These are phyloP conservation scores for Leptura quadrifasciata DNA, from an alignment of 2,888 invertebrate species.

Conservation along the genomic window DNA sequence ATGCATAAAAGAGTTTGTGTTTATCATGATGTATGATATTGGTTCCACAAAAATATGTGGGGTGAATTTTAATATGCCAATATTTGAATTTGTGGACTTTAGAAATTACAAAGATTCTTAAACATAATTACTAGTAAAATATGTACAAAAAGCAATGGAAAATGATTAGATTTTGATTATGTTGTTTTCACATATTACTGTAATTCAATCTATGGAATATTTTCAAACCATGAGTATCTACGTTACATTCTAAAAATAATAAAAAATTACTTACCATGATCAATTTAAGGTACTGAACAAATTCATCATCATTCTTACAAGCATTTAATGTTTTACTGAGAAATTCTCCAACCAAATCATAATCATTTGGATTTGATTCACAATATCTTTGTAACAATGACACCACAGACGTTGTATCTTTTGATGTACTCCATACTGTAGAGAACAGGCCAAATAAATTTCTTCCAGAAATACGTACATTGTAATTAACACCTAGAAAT, in stretches of 20 bases:
- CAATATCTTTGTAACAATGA: conserved; percentile 75
- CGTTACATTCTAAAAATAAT: not conserved
- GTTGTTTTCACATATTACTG: too few species aligned
- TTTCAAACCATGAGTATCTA: too few species aligned
- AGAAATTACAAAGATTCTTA: too few species aligned
- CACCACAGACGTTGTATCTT: conserved; percentile 73
- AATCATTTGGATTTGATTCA: conserved; percentile 71
- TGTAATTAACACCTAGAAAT: conserved; percentile 52
- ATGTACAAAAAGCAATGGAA: too few species aligned
- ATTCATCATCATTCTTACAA: conserved; percentile 73
- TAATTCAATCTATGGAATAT: too few species aligned
- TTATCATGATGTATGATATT: too few species aligned
- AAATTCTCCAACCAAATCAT: conserved; percentile 78
- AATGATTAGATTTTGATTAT: too few species aligned
- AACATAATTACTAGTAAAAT: too few species aligned
- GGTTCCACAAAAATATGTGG: too few species aligned
- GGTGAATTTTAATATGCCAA: too few species aligned
- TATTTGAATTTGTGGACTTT: too few species aligned
- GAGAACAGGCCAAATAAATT: conserved; percentile 74
- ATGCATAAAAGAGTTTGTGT: too few species aligned
- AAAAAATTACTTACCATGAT: conserved; percentile 70
- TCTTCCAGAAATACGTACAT: conserved; percentile 76
- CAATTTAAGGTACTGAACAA: conserved; percentile 72
- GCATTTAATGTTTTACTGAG: conserved; percentile 74
- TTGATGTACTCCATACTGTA: conserved; percentile 74